Percentiles rank a stretch among this genome's conserved stretches.
Conservation (phyloP, 2,888 invertebrate species). For the Merodon equestris region DNA sequence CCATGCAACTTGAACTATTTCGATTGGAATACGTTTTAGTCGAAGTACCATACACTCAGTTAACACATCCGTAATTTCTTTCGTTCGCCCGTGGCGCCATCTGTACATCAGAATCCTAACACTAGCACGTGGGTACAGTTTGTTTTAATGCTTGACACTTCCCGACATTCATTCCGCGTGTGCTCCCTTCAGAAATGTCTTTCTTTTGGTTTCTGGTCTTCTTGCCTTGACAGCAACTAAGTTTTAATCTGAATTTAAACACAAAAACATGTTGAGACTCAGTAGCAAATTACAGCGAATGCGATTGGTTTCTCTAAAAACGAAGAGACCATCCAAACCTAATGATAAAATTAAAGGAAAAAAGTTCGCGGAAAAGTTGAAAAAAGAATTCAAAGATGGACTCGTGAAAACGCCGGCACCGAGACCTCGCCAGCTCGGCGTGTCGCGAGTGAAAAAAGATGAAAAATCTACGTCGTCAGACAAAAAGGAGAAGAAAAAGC, state of each 20-base stretch:
- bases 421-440: background rate
- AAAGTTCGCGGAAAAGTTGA: background rate
- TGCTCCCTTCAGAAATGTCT: background rate
- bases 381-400: conserved; percentile 20
- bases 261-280: conserved; percentile 17
- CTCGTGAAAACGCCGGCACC: background rate
- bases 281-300: background rate
- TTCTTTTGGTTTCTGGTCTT: no score
- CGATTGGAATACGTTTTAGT: no score
- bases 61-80: background rate
- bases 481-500: conserved; percentile 20
- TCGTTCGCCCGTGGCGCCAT: background rate
- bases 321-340: background rate
- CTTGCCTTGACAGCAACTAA: no score
- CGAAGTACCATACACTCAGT: no score
- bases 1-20: no score
- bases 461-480: no score
- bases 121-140: conserved; percentile 1
- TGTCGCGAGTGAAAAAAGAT: background rate
- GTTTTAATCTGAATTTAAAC: conserved; percentile 5
- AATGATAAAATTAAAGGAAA: conserved; percentile 14
- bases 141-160: conserved; percentile 2
- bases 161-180: conserved; percentile 21
- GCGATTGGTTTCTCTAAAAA: background rate
- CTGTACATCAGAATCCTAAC: background rate